These are phyloP conservation scores for Colius striatus DNA, from an alignment of 2,113 vertebrate species.

Conservation along the genomic window DNA sequence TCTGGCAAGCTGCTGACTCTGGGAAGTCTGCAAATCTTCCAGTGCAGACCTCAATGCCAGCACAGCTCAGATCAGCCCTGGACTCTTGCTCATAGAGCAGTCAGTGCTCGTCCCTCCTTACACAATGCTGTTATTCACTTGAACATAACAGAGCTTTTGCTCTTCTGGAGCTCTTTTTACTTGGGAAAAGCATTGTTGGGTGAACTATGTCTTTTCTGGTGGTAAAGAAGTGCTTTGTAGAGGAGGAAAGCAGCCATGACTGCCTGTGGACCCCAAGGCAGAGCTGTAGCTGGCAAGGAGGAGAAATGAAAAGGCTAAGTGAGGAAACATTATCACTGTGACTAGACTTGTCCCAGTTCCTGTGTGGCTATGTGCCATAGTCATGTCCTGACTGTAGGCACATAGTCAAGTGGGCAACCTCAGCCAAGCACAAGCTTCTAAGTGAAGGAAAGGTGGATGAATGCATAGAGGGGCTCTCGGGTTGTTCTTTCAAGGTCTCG, in stretches of 20 bases:
- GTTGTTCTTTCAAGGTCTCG: background rate
- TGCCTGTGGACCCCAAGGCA: background rate
- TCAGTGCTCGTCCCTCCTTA: background rate
- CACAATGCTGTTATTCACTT: background rate
- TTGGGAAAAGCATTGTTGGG: background rate
- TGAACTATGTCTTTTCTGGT: background rate
- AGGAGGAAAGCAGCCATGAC: background rate
- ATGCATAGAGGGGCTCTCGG: background rate
- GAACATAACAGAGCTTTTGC: fast-evolving
- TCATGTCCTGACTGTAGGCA: background rate
- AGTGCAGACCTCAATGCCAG: background rate
- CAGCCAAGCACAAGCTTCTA: background rate
- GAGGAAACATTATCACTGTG: background rate
- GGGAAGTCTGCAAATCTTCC: background rate
- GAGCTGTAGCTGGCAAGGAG: background rate
- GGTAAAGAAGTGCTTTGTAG: background rate
- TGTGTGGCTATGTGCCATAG: background rate
- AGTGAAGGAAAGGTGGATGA: fast-evolving
- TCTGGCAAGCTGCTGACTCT: background rate
- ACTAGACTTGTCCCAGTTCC: background rate
- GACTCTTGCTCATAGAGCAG: fast-evolving
- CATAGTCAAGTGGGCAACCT: background rate
- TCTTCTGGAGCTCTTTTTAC: background rate
- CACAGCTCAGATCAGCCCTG: fast-evolving
- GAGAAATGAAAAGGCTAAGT: background rate